A percentile compares a stretch with the other conserved stretches of the same genome.
phyloP scores from a whole-genome alignment of 2,797 vertebrate genomes.

The Anabacerthia variegaticeps region DNA sequence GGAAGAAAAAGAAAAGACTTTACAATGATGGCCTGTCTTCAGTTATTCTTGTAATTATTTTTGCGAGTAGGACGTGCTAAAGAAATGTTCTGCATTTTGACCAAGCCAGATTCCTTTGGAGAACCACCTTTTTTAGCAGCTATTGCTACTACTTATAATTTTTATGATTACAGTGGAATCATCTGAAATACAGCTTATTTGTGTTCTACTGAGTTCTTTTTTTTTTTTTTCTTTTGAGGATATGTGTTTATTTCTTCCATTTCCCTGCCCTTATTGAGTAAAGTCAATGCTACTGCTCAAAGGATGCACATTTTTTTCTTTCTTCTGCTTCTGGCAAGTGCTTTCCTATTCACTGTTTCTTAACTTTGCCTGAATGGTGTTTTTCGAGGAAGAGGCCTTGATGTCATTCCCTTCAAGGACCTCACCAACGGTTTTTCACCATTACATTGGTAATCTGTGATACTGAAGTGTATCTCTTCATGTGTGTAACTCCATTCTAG shows the following conservation, averaged over 20 bases:
- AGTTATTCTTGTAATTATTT: conserved; percentile 11
- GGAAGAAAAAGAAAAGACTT: not conserved
- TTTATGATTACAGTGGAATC: not conserved
- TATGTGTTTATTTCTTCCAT: not conserved
- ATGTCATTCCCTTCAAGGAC: not conserved
- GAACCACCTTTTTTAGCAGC: not conserved
- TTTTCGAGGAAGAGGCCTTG: not conserved
- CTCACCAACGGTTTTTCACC: not conserved
- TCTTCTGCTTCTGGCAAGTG: not conserved
- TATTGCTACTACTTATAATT: not conserved
- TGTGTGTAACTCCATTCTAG: not conserved
- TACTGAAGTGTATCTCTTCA: not conserved
- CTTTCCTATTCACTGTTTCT: not conserved
- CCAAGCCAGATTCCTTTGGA: not conserved
- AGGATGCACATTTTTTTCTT: not conserved
- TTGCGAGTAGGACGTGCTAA: not conserved
- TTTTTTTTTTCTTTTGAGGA: not conserved
- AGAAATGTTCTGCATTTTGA: conserved; percentile 14
- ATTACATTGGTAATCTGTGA: not conserved
- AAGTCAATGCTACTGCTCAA: not conserved
- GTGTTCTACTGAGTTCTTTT: not conserved
- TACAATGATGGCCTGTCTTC: not conserved
- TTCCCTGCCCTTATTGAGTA: not conserved
- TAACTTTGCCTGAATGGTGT: not conserved
- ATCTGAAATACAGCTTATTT: conserved; percentile 49